Percentiles rank a stretch among this genome's conserved stretches.
Conservation (phyloP, 2,797 vertebrate species). For the Aotus griseimembra region DNA sequence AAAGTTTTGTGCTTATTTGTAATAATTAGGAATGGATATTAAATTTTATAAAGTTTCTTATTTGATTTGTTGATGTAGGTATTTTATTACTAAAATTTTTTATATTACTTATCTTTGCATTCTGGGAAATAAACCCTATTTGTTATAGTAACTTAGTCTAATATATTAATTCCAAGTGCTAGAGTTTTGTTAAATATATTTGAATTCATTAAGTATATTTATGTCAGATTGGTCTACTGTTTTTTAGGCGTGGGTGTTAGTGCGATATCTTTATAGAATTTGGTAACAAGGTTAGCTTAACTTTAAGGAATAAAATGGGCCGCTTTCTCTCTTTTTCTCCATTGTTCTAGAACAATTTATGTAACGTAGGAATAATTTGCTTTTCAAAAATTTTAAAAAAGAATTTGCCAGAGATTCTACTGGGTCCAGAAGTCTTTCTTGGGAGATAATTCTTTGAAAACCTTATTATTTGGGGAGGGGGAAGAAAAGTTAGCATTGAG, state of each 20-base stretch:
- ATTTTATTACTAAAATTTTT: constrained; percentile 32
- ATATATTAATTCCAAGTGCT: neutral
- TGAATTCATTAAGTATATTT: neutral
- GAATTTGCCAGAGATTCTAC: neutral
- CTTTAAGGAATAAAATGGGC: constrained; percentile 24
- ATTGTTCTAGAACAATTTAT: constrained; percentile 19
- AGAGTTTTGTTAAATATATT: constrained; percentile 4
- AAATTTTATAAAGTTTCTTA: constrained; percentile 20
- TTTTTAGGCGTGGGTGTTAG: neutral
- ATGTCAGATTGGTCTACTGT: neutral
- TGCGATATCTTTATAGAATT: neutral
- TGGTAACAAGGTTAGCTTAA: constrained; percentile 15
- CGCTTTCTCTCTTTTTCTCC: neutral
- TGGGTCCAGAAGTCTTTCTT: neutral
- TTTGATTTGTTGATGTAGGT: neutral
- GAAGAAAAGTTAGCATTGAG: neutral
- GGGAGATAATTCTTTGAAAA: constrained; percentile 11
- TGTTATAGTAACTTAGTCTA: neutral
- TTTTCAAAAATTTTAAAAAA: constrained; percentile 9
- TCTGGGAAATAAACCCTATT: constrained; percentile 3
- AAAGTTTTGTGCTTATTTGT: constrained; percentile 8
- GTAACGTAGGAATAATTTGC: neutral
- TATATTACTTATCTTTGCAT: constrained; percentile 26
- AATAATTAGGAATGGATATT: neutral
- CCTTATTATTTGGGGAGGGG: neutral